A percentile compares a stretch with the other conserved stretches of the same genome.
phyloP scores from a whole-genome alignment of 2,113 vertebrate species.

The Urocitellus parryii region DNA sequence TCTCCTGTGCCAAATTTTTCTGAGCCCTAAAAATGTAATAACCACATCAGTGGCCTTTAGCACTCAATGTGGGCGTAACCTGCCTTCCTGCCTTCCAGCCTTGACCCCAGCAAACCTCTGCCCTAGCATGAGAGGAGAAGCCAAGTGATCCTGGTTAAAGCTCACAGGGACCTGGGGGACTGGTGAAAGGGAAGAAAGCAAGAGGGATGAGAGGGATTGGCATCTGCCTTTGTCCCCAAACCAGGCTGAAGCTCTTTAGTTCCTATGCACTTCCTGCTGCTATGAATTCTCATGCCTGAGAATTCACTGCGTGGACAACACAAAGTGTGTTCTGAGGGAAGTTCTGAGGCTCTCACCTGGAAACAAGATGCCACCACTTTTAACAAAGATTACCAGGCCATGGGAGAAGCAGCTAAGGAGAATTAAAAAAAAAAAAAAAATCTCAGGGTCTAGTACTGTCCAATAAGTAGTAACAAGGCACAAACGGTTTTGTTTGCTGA shows the following conservation, averaged over 20 bases:
- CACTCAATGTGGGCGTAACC: accelerated
- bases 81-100: neutral
- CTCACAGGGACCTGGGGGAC: accelerated
- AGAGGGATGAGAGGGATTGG: too few relatives aligned
- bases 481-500: neutral
- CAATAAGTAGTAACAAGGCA: neutral
- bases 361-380: neutral
- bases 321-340: neutral
- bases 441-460: neutral
- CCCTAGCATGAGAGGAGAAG: neutral
- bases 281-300: neutral
- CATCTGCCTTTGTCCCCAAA: neutral
- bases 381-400: too few relatives aligned
- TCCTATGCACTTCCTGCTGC: neutral
- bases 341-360: accelerated
- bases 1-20: neutral
- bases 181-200: neutral
- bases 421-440: too few relatives aligned
- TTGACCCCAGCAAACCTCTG: neutral
- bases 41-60: neutral
- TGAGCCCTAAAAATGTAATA: neutral
- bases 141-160: too few relatives aligned
- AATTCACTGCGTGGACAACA: too few relatives aligned
- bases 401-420: neutral
- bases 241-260: neutral